Conservation (phyloP, 2,797 vertebrate genomes). For the Malurus splendens region DNA sequence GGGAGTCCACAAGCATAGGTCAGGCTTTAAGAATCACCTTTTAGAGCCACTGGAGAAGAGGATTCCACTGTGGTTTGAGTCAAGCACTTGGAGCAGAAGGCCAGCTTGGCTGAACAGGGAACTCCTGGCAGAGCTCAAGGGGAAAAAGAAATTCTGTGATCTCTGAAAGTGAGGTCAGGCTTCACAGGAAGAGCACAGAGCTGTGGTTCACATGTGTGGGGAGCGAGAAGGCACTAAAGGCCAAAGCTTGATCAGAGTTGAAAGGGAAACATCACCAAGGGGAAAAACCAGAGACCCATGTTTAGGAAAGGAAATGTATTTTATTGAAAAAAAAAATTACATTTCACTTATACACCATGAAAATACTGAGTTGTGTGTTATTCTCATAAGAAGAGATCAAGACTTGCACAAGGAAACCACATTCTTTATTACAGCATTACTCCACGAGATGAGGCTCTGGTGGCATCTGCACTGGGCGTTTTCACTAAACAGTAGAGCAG, state of each 20-base stretch:
- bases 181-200: not conserved
- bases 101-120: not conserved
- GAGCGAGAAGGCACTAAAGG: not conserved
- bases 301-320: slow-evolving; percentile 2
- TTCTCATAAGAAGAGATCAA: slow-evolving; percentile 36
- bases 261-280: not conserved
- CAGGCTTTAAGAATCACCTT: not conserved
- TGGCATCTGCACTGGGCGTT: not conserved
- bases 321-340: slow-evolving; percentile 12
- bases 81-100: accelerated
- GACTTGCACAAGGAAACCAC: slow-evolving; percentile 45
- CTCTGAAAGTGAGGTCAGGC: not conserved
- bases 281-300: accelerated
- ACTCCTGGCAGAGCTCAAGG: not conserved
- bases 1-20: not conserved
- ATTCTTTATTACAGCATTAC: not conserved
- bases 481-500: not conserved
- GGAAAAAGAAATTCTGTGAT: not conserved
- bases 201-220: not conserved
- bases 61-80: not conserved
- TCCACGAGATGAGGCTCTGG: not conserved
- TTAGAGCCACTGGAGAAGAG: not conserved
- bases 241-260: not conserved
- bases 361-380: slow-evolving; percentile 49
- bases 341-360: slow-evolving; percentile 31